phyloP scores from a whole-genome alignment of 2,888 invertebrate species.

The Oscheius onirici region DNA sequence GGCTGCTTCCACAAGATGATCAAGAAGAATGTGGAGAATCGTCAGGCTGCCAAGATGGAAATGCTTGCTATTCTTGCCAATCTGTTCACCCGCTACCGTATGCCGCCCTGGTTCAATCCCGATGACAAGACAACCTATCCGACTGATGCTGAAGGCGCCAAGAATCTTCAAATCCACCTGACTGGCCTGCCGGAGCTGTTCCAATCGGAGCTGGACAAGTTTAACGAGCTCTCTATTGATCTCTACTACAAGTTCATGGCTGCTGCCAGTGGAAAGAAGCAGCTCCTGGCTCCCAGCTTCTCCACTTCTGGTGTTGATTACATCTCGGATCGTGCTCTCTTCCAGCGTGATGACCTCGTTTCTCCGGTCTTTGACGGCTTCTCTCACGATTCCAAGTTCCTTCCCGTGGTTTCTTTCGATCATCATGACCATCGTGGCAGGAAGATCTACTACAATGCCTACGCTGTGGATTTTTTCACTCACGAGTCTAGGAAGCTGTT shows the following conservation, averaged over 20 bases:
- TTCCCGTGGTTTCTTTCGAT: slow-evolving; percentile 51
- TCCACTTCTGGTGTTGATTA: slow-evolving; percentile 3
- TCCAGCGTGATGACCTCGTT: slow-evolving; percentile 43
- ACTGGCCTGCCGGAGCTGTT: slow-evolving; percentile 46
- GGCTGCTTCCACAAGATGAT: slow-evolving; percentile 62
- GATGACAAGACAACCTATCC: slow-evolving; percentile 46
- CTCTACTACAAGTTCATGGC: slow-evolving; percentile 60
- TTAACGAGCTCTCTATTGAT: slow-evolving; percentile 55
- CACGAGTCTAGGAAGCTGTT: slow-evolving; percentile 56
- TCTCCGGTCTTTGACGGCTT: slow-evolving; percentile 58
- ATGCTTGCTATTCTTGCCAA: slow-evolving; percentile 63
- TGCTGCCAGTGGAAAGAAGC: slow-evolving; percentile 48
- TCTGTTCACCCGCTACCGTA: slow-evolving; percentile 62
- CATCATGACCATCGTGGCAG: slow-evolving; percentile 62
- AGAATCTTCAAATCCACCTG: slow-evolving; percentile 42
- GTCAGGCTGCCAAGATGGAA: slow-evolving; percentile 46
- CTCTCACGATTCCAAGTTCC: slow-evolving; percentile 58
- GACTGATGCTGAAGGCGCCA: slow-evolving; percentile 24
- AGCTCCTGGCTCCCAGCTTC: slow-evolving; percentile 39
- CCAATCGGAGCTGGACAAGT: slow-evolving; percentile 45
- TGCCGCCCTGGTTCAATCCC: slow-evolving; percentile 57
- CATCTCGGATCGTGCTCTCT: not conserved
- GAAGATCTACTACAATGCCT: slow-evolving; percentile 64
- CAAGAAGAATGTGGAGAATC: slow-evolving; percentile 43
- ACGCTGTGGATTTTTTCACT: slow-evolving; percentile 67